These are phyloP conservation scores for Athrips mouffetella DNA, from an alignment of 2,888 invertebrate genomes.

Conservation along the genomic window DNA sequence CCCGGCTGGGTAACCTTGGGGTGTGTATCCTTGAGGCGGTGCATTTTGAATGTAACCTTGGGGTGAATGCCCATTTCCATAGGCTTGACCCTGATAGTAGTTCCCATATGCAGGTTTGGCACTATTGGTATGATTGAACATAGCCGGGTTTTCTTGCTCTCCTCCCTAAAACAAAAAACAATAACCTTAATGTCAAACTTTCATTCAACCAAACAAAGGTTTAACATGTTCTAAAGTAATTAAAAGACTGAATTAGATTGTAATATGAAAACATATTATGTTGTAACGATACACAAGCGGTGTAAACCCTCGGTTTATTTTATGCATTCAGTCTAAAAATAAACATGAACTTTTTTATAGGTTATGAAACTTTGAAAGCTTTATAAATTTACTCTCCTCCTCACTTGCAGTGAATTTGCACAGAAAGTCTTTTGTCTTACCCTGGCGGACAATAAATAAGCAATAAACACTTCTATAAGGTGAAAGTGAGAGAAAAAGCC, in stretches of 20 bases:
- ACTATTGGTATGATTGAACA: conserved; percentile 67
- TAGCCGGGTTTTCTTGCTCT: conserved; percentile 66
- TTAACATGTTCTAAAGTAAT: neutral
- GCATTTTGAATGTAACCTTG: conserved; percentile 62
- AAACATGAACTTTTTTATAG: conserved; percentile 11
- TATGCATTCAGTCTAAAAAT: neutral
- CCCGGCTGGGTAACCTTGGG: conserved; percentile 57
- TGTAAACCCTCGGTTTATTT: neutral
- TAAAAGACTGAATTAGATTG: neutral
- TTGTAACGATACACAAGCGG: neutral
- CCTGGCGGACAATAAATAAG: neutral
- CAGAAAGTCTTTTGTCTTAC: neutral
- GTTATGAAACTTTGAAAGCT: conserved; percentile 12
- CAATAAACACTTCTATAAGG: neutral
- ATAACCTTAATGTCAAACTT: neutral
- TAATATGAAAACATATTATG: neutral
- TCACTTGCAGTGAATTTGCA: too few relatives aligned
- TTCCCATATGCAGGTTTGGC: conserved; percentile 64
- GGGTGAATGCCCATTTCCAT: conserved; percentile 71
- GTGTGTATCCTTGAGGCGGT: conserved; percentile 64
- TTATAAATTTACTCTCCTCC: too few relatives aligned
- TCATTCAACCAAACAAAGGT: neutral
- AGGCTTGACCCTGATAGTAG: conserved; percentile 69
- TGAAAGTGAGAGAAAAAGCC: neutral
- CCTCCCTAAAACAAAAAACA: conserved; percentile 53